Conservation (phyloP, 2,888 invertebrate genomes). For the Tortricodes alternella region DNA sequence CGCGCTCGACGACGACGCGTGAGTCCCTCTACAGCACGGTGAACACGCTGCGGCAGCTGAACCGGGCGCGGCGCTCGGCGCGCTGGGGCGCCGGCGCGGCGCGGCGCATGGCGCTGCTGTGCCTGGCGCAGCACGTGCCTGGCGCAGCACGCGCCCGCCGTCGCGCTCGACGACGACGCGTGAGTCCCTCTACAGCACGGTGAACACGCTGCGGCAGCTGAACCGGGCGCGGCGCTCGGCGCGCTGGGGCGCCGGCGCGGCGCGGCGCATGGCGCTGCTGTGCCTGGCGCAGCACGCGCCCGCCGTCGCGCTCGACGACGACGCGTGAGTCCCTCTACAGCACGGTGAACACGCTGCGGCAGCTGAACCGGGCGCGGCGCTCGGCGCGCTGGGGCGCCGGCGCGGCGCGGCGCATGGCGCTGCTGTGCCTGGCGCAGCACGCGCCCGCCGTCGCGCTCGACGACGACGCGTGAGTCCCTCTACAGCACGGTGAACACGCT, state of each 20-base stretch:
- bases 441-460: too few species aligned
- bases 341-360: too few species aligned
- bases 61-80: slow-evolving; percentile 36
- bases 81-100: slow-evolving; percentile 38
- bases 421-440: too few species aligned
- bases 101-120: slow-evolving; percentile 88
- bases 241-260: slow-evolving; percentile 47
- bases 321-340: neutral
- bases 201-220: slow-evolving; percentile 85
- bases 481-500: too few species aligned
- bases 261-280: slow-evolving; percentile 90
- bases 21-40: slow-evolving; percentile 85
- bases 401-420: too few species aligned
- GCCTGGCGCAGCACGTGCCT: slow-evolving; percentile 61
- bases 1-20: slow-evolving; percentile 9
- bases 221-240: slow-evolving; percentile 65
- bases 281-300: slow-evolving; percentile 54
- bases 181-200: slow-evolving; percentile 82
- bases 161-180: slow-evolving; percentile 9
- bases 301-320: slow-evolving; percentile 16
- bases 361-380: slow-evolving; percentile 56
- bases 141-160: slow-evolving; percentile 29
- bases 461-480: too few species aligned
- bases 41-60: slow-evolving; percentile 84
- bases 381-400: too few species aligned